Evolutionary conservation across 2,113 vertebrate genomes (phyloP), one percentile per base, ranked within the genome.

Genomic region (Hydrolagus affinis): DNA sequence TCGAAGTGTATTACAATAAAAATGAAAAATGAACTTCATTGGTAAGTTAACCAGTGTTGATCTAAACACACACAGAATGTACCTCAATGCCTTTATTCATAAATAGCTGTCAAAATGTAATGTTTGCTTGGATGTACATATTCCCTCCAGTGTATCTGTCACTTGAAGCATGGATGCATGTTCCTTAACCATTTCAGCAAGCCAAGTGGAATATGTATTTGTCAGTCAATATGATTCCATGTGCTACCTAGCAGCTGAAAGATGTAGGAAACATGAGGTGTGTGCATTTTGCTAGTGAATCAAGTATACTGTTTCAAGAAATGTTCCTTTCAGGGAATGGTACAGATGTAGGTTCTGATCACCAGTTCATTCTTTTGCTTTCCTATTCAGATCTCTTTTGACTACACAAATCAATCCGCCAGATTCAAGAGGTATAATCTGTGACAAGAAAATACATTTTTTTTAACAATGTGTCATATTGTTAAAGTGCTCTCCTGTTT

Each of bases 31-130:
- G 15, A 30, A 83, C 62, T 66, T 68, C 30, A 68, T 32, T 83
- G 64, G n/a, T 83, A 30, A 66, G 23, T 64, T 83, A 83, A 83
- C 62, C 78, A 30, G 17, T 83, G 78, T 68, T 32, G 66, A 68
- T 83, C 25, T 30, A 60, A 83, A 8, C 59, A 83, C 25, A 83
- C 32, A 62, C 66, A 66, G 66, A 83, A 68, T 21, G 14, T 68
- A 4, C 60, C 32, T 83, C 30, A 17, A 25, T 66, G 60, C 62
- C 10, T 0, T 14, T 32, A 25, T 66, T 32, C 60, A 32, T 32
- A 32, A 83, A 66, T 30, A 30, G 28, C 78, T 66, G 60, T 66
- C 28, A 1, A 32, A 83, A 66, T 21, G 57, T 23, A 78, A 3
- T 28, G n/a, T 62, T 62, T 80, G 59, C 15, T 0, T 11, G 25